Evolutionary conservation across 2,888 invertebrate genomes (phyloP).

Genomic region (Himalopsyche kuldschensis): DNA sequence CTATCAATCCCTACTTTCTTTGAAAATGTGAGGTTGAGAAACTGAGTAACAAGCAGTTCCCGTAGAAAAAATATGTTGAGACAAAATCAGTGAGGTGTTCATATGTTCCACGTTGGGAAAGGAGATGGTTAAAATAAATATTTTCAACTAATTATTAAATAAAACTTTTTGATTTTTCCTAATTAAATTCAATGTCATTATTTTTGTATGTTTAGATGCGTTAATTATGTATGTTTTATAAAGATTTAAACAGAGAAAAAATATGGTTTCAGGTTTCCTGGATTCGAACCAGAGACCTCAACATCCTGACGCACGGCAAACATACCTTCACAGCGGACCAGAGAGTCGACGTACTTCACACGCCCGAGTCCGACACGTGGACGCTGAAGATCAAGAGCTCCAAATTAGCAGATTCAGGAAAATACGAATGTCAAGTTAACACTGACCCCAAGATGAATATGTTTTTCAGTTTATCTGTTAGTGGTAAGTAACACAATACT

Average conservation of each 20-base stretch:
- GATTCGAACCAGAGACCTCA: constrained; percentile 71
- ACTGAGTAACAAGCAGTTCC: too few relatives aligned
- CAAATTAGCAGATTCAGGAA: constrained; percentile 63
- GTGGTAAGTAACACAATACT: constrained; percentile 53
- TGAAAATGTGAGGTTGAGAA: too few relatives aligned
- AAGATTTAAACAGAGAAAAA: neutral
- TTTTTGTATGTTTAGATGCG: too few relatives aligned
- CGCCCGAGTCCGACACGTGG: constrained; percentile 59
- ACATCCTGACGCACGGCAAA: constrained; percentile 68
- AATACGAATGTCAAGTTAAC: constrained; percentile 76
- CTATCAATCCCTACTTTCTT: too few relatives aligned
- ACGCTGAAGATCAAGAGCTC: constrained; percentile 64
- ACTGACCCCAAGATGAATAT: constrained; percentile 75
- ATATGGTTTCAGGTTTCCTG: constrained; percentile 67
- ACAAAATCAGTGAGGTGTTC: too few relatives aligned
- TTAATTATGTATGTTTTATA: too few relatives aligned
- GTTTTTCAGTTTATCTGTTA: constrained; percentile 65
- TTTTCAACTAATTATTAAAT: too few relatives aligned
- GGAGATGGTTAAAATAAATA: too few relatives aligned
- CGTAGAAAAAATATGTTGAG: too few relatives aligned
- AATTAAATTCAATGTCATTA: too few relatives aligned
- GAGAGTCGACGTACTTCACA: constrained; percentile 63
- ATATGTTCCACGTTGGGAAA: too few relatives aligned
- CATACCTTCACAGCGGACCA: constrained; percentile 69
- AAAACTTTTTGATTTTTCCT: too few relatives aligned